Base-by-base conservation (phyloP, 1,140 invertebrate species). In the Achroia grisella region DNA sequence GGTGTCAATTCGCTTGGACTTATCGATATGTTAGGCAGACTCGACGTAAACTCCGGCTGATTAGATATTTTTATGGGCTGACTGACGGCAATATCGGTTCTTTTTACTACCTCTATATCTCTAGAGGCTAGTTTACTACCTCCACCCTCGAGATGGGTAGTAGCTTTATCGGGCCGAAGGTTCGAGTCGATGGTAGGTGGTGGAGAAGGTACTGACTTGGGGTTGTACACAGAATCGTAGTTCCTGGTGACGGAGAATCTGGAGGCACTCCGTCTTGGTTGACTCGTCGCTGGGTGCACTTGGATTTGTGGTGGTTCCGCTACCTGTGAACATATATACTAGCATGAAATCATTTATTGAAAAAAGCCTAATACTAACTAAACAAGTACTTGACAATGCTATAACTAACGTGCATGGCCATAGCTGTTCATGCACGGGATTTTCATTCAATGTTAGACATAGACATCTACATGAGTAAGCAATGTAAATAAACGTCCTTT, bases 241-340 rank as follows among this genome's bases (percentile, higher is more conserved):
- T 86, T 86, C 28, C 85, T 64, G 0, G 81, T 76, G 0, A 87
- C 75, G 0, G 80, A 85, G 48, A 87, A 87, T 3, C 85, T 51
- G 2, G 79, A 84, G 0, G 64, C 48, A 0, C 61, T 41, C 17
- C 69, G 66, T n/a, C 59, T 46, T 2, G 71, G 56, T 8, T 54
- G 50, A 10, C 13, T 44, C 11, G 52, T 17, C 1, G 56, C 61
- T 3, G 69, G 56, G n/a, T 71, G 67, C 0, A 73, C 62, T 52
- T 77, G 71, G 4, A 75, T 71, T 37, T 71, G 58, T 0, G 72
- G 71, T 0, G 80, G 72, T 37, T 81, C 79, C 1, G 63, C 54
- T 1, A 83, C 79, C 79, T 83, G 67, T 8, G 51, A 62, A 32
- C n/a, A 29, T 34, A 14, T 17, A 41, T 10, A 17, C 14, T 23